Conservation (phyloP, 2,888 invertebrate species). For the Meandrusa payeni region DNA sequence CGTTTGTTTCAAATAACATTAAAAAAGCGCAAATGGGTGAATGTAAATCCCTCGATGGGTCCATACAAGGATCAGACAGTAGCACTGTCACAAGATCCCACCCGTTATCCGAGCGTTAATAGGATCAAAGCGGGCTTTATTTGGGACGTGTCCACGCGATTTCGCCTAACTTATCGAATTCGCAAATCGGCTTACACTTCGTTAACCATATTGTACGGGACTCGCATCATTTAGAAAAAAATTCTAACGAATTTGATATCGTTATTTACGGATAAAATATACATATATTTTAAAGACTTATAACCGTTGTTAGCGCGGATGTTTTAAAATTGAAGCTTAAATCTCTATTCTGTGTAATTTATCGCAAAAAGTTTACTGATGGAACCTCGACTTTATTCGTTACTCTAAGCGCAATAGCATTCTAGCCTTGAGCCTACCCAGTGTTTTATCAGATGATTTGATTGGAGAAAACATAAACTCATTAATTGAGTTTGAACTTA, state of each 20-base stretch:
- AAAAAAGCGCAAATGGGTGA: conserved; percentile 29
- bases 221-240: conserved; percentile 27
- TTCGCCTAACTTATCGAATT: conserved; percentile 78
- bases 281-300: no score
- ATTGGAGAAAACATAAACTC: no score
- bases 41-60: conserved; percentile 39
- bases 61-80: conserved; percentile 54
- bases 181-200: conserved; percentile 78
- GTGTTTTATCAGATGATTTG: no score
- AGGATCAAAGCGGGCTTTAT: conserved; percentile 78
- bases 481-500: no score
- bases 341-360: no score
- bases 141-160: conserved; percentile 74
- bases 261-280: not conserved
- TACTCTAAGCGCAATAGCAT: no score
- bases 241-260: conserved; percentile 8
- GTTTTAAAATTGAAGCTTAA: no score
- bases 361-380: no score
- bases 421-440: no score
- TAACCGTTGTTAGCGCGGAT: no score
- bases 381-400: no score
- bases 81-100: conserved; percentile 65
- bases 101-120: conserved; percentile 76
- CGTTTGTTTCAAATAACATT: not conserved
- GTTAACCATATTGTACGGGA: conserved; percentile 54